These are phyloP conservation scores for Augiades crinisus DNA, from an alignment of 2,888 invertebrate genomes.

Conservation along the genomic window DNA sequence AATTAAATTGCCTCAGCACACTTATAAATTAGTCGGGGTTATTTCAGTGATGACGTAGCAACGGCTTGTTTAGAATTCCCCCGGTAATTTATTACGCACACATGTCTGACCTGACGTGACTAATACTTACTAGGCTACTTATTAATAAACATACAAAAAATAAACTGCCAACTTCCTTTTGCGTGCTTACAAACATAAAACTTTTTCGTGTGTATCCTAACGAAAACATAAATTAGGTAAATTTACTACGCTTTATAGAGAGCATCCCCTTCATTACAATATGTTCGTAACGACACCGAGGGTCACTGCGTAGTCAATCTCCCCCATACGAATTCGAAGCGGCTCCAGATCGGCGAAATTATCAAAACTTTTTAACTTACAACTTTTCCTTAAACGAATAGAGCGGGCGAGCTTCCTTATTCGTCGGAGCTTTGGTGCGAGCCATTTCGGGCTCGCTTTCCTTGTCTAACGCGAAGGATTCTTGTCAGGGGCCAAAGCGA, in stretches of 20 bases:
- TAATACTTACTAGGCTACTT: conserved; percentile 59
- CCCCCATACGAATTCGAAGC: conserved; percentile 62
- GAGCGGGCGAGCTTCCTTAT: conserved; percentile 59
- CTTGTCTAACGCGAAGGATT: conserved; percentile 51
- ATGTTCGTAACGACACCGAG: conserved; percentile 72
- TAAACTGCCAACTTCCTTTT: conserved; percentile 72
- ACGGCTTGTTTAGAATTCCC: conserved; percentile 56
- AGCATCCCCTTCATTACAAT: conserved; percentile 77
- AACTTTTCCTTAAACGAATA: conserved; percentile 70
- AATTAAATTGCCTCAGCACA: conserved; percentile 37
- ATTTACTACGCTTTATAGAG: conserved; percentile 70
- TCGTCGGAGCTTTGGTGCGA: conserved; percentile 52
- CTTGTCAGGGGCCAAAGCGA: conserved; percentile 42
- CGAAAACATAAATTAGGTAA: conserved; percentile 79
- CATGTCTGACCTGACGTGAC: conserved; percentile 50
- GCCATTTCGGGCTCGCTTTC: conserved; percentile 47
- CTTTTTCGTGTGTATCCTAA: conserved; percentile 76
- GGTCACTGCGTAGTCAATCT: conserved; percentile 70
- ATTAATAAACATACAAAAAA: conserved; percentile 69
- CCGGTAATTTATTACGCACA: conserved; percentile 55
- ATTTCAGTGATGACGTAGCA: conserved; percentile 45
- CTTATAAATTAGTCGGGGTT: conserved; percentile 42
- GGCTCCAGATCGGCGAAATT: conserved; percentile 66
- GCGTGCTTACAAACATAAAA: conserved; percentile 76
- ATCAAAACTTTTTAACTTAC: conserved; percentile 78